A percentile compares a stretch with the other conserved stretches of the same genome.
phyloP scores from a whole-genome alignment of 2,888 invertebrate genomes.

The Hypomecis punctinalis region DNA sequence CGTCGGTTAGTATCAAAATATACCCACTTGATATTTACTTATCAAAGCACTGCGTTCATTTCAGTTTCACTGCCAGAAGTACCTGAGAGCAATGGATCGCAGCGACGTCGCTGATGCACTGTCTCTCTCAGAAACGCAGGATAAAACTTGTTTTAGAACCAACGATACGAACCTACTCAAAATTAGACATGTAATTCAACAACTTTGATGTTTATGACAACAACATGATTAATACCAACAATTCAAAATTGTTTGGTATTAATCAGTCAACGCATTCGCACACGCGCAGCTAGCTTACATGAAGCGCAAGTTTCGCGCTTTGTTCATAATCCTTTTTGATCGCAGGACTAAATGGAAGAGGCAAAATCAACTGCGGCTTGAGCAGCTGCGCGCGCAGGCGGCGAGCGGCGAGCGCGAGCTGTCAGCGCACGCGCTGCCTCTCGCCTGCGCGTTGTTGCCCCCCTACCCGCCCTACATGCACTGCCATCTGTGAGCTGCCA shows the following conservation, averaged over 20 bases:
- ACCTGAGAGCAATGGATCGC: constrained; percentile 96
- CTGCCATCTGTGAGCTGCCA: constrained; percentile 67
- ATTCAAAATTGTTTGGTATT: not conserved
- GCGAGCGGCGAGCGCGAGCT: constrained; percentile 87
- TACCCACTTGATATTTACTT: no score
- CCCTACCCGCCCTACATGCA: constrained; percentile 81
- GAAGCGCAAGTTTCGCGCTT: no score
- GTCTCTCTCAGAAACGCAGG: constrained; percentile 96
- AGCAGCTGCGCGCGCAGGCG: constrained; percentile 94
- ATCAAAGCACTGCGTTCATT: constrained; percentile 93
- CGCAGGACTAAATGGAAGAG: constrained; percentile 94
- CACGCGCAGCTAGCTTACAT: no score
- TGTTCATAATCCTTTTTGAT: constrained; percentile 9
- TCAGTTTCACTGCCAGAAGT: constrained; percentile 97
- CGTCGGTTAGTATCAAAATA: constrained; percentile 85
- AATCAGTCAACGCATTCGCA: no score
- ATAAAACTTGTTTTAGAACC: constrained; percentile 97
- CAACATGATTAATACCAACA: no score
- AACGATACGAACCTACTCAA: no score
- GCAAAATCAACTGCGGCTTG: constrained; percentile 93
- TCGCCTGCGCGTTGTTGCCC: constrained; percentile 75
- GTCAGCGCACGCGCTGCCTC: constrained; percentile 70
- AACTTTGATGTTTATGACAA: no score
- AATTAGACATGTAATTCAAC: no score
- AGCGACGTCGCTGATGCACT: constrained; percentile 96